These are phyloP conservation scores for Acronicta leporina DNA, from an alignment of 2,888 invertebrate species.

Conservation along the genomic window DNA sequence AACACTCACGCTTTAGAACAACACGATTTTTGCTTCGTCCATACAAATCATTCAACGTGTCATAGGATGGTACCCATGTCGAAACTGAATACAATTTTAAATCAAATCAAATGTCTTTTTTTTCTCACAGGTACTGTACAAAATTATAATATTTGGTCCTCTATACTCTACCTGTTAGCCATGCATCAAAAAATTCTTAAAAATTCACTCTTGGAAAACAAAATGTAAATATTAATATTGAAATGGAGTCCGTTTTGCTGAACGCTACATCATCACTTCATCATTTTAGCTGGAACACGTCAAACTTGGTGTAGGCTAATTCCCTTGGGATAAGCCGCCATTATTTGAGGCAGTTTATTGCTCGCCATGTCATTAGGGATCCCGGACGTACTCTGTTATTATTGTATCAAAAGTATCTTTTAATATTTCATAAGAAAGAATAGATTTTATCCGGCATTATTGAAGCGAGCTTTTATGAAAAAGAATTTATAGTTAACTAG, in stretches of 20 bases:
- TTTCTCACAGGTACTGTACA: no score
- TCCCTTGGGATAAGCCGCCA: constrained; percentile 6
- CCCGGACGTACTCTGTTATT: neutral
- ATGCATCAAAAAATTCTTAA: no score
- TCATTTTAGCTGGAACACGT: neutral
- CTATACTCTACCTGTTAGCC: no score
- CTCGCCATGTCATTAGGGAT: constrained; percentile 6
- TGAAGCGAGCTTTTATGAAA: neutral
- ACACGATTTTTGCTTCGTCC: no score
- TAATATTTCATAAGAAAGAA: neutral
- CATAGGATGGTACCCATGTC: no score
- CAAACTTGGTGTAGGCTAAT: neutral
- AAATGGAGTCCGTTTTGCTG: neutral
- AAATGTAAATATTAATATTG: no score
- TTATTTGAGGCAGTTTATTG: constrained; percentile 20
- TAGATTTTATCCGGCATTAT: neutral
- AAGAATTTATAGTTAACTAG: neutral
- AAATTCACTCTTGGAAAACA: no score
- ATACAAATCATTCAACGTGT: no score
- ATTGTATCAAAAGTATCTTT: constrained; percentile 8
- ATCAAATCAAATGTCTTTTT: no score
- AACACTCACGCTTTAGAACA: no score
- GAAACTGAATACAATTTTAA: no score
- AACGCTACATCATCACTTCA: neutral
- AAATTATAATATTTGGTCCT: no score